Conservation (phyloP, 2,888 invertebrate genomes). For the Cheilosia vernalis region DNA sequence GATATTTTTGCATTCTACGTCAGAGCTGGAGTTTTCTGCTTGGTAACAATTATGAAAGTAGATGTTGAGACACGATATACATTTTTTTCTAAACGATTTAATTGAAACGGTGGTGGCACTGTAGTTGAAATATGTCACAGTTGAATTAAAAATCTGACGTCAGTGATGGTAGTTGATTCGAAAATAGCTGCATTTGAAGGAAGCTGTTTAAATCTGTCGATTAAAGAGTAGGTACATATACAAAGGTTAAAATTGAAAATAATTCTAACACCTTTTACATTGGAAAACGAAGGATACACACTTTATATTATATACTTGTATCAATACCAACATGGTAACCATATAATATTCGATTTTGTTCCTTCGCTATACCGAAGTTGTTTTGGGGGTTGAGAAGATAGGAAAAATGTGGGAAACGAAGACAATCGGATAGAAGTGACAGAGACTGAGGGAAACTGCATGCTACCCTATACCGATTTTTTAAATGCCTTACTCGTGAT, state of each 20-base stretch:
- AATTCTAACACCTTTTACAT: neutral
- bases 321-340: neutral
- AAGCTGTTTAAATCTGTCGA: neutral
- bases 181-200: neutral
- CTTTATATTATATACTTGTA: neutral
- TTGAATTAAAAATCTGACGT: neutral
- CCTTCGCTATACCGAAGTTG: slow-evolving; percentile 1
- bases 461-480: neutral
- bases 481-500: neutral
- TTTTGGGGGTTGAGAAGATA: slow-evolving; percentile 8
- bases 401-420: neutral
- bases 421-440: neutral
- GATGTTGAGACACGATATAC: neutral
- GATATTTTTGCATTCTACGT: slow-evolving; percentile 29
- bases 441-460: neutral
- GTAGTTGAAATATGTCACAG: neutral
- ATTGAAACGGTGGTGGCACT: neutral
- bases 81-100: neutral
- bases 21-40: neutral
- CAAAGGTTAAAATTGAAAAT: neutral
- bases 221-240: neutral
- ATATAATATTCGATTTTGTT: slow-evolving; percentile 8
- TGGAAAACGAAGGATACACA: neutral
- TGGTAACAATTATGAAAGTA: neutral
- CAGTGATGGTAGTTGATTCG: neutral